phyloP scores from a whole-genome alignment of 2,797 vertebrate species.

The Thalassophryne amazonica region DNA sequence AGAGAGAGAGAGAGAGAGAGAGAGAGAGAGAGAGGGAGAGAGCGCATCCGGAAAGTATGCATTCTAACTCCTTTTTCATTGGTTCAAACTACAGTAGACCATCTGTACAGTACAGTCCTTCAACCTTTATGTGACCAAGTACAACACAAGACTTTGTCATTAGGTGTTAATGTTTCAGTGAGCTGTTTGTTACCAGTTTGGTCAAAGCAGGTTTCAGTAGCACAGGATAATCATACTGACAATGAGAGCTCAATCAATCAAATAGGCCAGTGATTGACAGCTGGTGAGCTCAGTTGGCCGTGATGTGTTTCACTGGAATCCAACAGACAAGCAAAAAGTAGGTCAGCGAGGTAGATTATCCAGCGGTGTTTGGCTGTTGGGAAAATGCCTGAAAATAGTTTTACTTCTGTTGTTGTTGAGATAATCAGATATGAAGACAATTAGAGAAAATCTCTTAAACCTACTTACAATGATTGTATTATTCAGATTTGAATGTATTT shows the following conservation, averaged over 20 bases:
- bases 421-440: conserved; percentile 25
- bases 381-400: conserved; percentile 7
- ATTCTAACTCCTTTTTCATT: too few relatives aligned
- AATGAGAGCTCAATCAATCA: conserved; percentile 29
- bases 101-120: too few relatives aligned
- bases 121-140: too few relatives aligned
- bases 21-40: too few relatives aligned
- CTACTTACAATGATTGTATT: conserved; percentile 52
- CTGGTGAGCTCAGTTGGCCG: conserved; percentile 40
- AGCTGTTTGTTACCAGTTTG: too few relatives aligned
- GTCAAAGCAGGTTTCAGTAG: too few relatives aligned
- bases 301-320: conserved; percentile 20
- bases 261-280: conserved; percentile 31
- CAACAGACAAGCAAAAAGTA: conserved; percentile 37
- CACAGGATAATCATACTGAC: conserved; percentile 21
- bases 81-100: too few relatives aligned
- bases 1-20: too few relatives aligned
- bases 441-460: conserved; percentile 41
- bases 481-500: conserved; percentile 49
- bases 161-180: too few relatives aligned
- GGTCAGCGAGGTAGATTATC: conserved; percentile 40
- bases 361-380: conserved; percentile 3
- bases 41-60: too few relatives aligned
- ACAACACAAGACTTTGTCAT: too few relatives aligned
- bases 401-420: conserved; percentile 25